phyloP scores from a whole-genome alignment of 2,113 vertebrate genomes.

The Barbus barbus region DNA sequence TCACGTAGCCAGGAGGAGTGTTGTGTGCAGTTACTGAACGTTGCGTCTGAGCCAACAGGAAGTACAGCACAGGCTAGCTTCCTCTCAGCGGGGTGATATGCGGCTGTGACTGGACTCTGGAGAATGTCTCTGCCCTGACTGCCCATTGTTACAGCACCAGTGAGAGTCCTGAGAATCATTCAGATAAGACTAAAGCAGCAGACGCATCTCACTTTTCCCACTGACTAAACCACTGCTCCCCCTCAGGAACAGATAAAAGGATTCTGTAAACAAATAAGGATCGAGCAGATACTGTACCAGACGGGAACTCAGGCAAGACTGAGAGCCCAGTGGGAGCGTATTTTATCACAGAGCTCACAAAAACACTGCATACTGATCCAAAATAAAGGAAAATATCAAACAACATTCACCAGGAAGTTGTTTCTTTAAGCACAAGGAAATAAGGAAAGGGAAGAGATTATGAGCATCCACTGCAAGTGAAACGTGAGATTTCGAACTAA shows the following conservation, averaged over 20 bases:
- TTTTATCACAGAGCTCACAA: slow-evolving; percentile 11
- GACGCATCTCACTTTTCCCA: slow-evolving; percentile 21
- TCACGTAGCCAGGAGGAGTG: background rate
- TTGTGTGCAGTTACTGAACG: slow-evolving; percentile 25
- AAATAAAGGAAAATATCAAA: slow-evolving; percentile 43
- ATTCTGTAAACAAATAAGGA: slow-evolving; percentile 22
- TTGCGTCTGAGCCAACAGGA: slow-evolving; percentile 35
- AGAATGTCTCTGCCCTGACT: slow-evolving; percentile 41
- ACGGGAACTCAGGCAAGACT: background rate
- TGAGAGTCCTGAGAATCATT: slow-evolving; percentile 31
- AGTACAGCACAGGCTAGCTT: slow-evolving; percentile 35
- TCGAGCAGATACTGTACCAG: background rate
- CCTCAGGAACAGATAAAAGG: slow-evolving; percentile 32
- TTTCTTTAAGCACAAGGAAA: background rate
- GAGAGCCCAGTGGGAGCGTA: background rate
- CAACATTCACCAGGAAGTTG: background rate
- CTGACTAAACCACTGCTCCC: too few relatives aligned
- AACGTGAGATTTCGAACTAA: background rate
- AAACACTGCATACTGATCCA: slow-evolving; percentile 7
- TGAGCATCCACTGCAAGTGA: background rate
- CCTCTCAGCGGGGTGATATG: slow-evolving; percentile 29
- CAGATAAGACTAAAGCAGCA: slow-evolving; percentile 36
- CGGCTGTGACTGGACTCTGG: slow-evolving; percentile 30
- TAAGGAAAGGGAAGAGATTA: background rate
- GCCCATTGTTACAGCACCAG: slow-evolving; percentile 34